Conservation (phyloP, 2,888 invertebrate species). For the Ametastegia equiseti region DNA sequence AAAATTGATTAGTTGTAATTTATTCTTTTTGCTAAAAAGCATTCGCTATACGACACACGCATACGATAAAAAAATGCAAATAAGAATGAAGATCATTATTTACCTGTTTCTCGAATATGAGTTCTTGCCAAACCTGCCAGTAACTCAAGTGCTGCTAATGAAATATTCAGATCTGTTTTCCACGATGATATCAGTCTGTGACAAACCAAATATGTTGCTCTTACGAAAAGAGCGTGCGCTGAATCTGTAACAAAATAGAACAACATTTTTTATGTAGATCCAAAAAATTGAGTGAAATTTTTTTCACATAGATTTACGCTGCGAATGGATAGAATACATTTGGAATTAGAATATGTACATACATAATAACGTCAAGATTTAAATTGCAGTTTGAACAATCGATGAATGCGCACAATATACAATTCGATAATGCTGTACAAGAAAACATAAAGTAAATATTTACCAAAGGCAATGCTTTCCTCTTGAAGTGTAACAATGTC, state of each 20-base stretch:
- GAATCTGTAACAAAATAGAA: slow-evolving; percentile 81
- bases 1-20: slow-evolving; percentile 42
- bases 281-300: slow-evolving; percentile 39
- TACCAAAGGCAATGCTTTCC: slow-evolving; percentile 74
- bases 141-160: slow-evolving; percentile 94
- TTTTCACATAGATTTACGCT: background rate
- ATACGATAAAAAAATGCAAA: slow-evolving; percentile 24
- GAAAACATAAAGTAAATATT: slow-evolving; percentile 63
- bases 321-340: background rate
- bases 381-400: background rate
- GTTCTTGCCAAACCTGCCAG: slow-evolving; percentile 93
- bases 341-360: background rate
- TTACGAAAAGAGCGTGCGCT: slow-evolving; percentile 92
- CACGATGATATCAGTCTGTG: slow-evolving; percentile 96
- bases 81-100: slow-evolving; percentile 56
- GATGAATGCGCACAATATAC: background rate
- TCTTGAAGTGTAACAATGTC: slow-evolving; percentile 74
- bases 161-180: slow-evolving; percentile 96
- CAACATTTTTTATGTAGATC: background rate
- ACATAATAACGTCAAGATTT: slow-evolving; percentile 18
- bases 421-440: slow-evolving; percentile 51
- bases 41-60: slow-evolving; percentile 48
- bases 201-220: slow-evolving; percentile 95
- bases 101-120: slow-evolving; percentile 93
- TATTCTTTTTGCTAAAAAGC: background rate